phyloP scores from a whole-genome alignment of 2,888 invertebrate species.

The Cerceris rybyensis region DNA sequence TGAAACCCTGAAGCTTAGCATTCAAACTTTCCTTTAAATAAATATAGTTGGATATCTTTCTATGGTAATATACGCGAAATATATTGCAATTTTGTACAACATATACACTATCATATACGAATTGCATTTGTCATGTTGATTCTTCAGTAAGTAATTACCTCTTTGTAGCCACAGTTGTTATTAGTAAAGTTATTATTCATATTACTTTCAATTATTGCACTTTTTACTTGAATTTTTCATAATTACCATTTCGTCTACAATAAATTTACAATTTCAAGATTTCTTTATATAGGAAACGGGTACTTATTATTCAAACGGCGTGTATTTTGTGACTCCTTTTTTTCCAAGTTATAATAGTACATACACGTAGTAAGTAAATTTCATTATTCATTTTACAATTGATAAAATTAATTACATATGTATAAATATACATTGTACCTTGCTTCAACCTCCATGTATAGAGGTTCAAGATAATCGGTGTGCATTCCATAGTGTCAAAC shows the following conservation, averaged over 20 bases:
- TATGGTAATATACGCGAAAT: neutral
- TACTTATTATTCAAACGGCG: constrained; percentile 22
- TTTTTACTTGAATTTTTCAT: neutral
- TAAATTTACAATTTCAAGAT: neutral
- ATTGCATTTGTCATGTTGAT: neutral
- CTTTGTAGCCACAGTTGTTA: no score
- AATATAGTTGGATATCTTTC: neutral
- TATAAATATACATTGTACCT: constrained; percentile 47
- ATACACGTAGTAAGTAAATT: constrained; percentile 22
- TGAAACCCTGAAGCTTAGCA: no score
- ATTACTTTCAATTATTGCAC: neutral
- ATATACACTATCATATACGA: constrained; percentile 11
- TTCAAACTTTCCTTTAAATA: no score
- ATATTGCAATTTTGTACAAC: constrained; percentile 26
- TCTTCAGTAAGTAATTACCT: no score
- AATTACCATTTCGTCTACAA: neutral
- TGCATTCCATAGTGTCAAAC: neutral
- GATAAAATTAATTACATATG: constrained; percentile 44
- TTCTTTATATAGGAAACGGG: constrained; percentile 4
- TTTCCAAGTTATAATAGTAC: constrained; percentile 31
- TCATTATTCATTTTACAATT: constrained; percentile 31
- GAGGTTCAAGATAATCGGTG: neutral
- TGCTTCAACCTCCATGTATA: constrained; percentile 16
- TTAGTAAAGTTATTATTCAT: no score
- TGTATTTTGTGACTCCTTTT: constrained; percentile 24